phyloP scores from a whole-genome alignment of 1,140 invertebrate genomes.

The Matsumurasca onukii region DNA sequence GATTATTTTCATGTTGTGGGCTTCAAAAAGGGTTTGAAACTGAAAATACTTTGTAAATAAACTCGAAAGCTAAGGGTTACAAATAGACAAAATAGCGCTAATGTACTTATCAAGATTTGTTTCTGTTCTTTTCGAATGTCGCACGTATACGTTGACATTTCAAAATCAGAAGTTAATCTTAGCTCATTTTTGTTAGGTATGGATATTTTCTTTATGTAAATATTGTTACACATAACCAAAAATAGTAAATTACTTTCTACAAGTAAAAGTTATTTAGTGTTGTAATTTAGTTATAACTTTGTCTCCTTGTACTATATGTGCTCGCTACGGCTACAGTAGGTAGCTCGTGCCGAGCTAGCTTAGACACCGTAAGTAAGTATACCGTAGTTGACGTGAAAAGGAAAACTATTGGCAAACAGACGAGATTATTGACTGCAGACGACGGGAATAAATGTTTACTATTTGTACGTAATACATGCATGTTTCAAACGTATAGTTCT shows the following conservation, averaged over 20 bases:
- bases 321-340: too few species aligned
- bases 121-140: too few species aligned
- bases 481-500: constrained; percentile 12
- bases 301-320: too few species aligned
- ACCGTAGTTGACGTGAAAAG: not conserved
- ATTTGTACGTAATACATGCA: constrained; percentile 21
- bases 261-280: constrained; percentile 7
- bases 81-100: too few species aligned
- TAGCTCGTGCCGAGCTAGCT: too few species aligned
- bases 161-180: not conserved
- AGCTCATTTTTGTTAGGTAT: not conserved
- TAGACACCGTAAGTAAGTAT: constrained; percentile 15
- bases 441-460: constrained; percentile 16
- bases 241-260: constrained; percentile 4
- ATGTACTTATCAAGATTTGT: too few species aligned
- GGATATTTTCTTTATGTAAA: constrained; percentile 9
- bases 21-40: too few species aligned
- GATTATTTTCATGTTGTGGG: too few species aligned
- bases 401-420: not conserved
- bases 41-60: too few species aligned
- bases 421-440: not conserved
- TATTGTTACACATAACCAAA: constrained; percentile 11
- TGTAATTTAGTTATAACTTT: constrained; percentile 10
- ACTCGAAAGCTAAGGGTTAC: too few species aligned
- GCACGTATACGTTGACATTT: too few species aligned